Percentiles rank a stretch among this genome's conserved stretches.
phyloP scores from a whole-genome alignment of 1,140 invertebrate genomes.

The Matsumurasca onukii region DNA sequence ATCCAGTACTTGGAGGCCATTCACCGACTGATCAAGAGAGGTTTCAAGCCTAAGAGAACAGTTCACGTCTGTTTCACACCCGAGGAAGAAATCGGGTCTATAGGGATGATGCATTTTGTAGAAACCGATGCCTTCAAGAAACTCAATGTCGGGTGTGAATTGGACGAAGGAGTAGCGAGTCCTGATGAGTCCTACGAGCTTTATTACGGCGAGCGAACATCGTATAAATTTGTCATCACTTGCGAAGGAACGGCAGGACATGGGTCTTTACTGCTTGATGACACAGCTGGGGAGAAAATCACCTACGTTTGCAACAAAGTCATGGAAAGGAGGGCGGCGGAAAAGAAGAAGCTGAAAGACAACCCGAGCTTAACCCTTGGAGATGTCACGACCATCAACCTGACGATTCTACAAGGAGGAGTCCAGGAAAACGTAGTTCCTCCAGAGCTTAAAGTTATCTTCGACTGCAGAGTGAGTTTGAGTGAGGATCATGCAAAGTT shows the following conservation, averaged over 20 bases:
- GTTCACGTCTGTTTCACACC: slow-evolving; percentile 79
- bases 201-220: slow-evolving; percentile 75
- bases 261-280: slow-evolving; percentile 76
- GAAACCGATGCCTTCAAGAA: slow-evolving; percentile 71
- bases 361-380: slow-evolving; percentile 68
- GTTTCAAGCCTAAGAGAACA: slow-evolving; percentile 60
- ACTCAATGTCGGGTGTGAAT: slow-evolving; percentile 83
- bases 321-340: slow-evolving; percentile 65
- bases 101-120: slow-evolving; percentile 83
- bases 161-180: slow-evolving; percentile 85
- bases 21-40: slow-evolving; percentile 60
- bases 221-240: slow-evolving; percentile 60
- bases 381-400: slow-evolving; percentile 86
- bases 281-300: slow-evolving; percentile 86
- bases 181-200: slow-evolving; percentile 63
- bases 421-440: slow-evolving; percentile 93
- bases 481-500: slow-evolving; percentile 68
- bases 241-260: slow-evolving; percentile 83
- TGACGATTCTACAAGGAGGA: slow-evolving; percentile 84
- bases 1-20: slow-evolving; percentile 82
- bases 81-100: slow-evolving; percentile 91
- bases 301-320: slow-evolving; percentile 73
- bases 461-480: slow-evolving; percentile 80
- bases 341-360: slow-evolving; percentile 63
- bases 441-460: slow-evolving; percentile 67